A percentile compares a stretch with the other conserved stretches of the same genome.
Conservation (phyloP, 1,140 invertebrate species). For the Zeugodacus cucurbitae region DNA sequence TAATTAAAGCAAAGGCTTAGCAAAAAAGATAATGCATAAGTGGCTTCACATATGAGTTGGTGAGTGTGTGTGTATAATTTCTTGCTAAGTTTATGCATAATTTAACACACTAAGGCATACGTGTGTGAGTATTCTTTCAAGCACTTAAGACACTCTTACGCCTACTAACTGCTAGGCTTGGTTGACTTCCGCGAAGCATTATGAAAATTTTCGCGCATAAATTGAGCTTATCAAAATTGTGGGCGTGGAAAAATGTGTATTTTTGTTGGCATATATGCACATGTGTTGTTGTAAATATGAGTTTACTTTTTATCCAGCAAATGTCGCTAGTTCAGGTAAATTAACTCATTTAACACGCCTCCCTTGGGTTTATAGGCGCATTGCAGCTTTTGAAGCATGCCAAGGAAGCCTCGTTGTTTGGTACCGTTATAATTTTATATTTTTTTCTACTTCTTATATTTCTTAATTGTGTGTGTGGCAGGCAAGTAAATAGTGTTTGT, state of each 20-base stretch:
- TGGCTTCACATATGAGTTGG: background rate
- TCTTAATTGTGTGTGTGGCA: background rate
- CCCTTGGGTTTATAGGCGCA: background rate
- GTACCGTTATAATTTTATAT: background rate
- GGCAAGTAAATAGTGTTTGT: background rate
- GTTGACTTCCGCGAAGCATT: conserved; percentile 1
- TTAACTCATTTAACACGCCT: conserved; percentile 16
- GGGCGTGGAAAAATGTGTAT: background rate
- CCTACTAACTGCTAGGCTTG: background rate
- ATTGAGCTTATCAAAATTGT: conserved; percentile 30
- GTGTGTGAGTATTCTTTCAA: background rate
- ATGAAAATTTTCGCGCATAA: conserved; percentile 25
- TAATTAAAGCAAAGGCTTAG: background rate
- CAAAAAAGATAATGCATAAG: background rate
- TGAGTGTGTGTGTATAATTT: background rate
- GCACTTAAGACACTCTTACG: background rate
- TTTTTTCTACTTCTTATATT: background rate
- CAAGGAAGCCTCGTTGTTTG: background rate
- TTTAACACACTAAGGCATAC: background rate
- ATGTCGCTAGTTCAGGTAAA: background rate
- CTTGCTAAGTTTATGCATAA: background rate
- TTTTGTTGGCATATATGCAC: background rate
- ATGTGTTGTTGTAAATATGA: background rate
- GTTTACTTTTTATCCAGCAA: background rate
- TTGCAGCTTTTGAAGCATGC: background rate